Evolutionary conservation across 2,888 invertebrate species (phyloP), one percentile per base, ranked within the genome.

Genomic region (Drosophila anceps): DNA sequence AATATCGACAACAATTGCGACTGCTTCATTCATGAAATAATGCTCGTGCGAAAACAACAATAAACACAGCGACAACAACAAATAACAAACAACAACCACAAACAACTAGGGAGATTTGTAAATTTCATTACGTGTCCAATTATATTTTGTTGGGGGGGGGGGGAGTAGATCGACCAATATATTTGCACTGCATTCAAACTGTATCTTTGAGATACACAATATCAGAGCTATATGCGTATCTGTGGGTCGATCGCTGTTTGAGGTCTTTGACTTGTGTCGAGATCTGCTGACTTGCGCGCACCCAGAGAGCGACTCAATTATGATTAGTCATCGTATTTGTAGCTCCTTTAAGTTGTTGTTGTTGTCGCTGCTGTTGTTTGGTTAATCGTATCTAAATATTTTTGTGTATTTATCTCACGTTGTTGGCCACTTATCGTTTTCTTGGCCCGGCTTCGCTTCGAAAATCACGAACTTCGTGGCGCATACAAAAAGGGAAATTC

Each of bases 401-500:
- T 73, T 81, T 84, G 69, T 76, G 80, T 82, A 84, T 89, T 84
- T 84, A 87, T 79, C 82, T 82, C 88, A 87, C 89, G 85, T 84
- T 76, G 72, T 53, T 63, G 82, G 70, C 79, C 81, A 73, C 78
- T 79, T 79, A 79, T 78, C 79, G 79, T 66, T 64, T 43, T 57
- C 54, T 44, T 61, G 48, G 59, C 55, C 57, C 27, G 61, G 35
- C 58, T 59, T 24, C 46, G 55, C 53, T 44, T 64, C 80, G 51
- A 66, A 61, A 75, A 43, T 69, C 79, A 82, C 87, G 82, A 86
- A 76, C 55, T 84, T 84, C 73, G 79, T 73, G 71, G 84, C 73
- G 84, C 82, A 88, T 84, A 82, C 82, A 84, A 89, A 87, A 81
- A 73, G 88, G 88, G 90, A 84, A 84, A 87, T 81, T 84, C 75